Percentiles rank a stretch among this genome's conserved stretches.
Conservation (phyloP, 2,888 invertebrate species). For the Polydrusus cervinus region DNA sequence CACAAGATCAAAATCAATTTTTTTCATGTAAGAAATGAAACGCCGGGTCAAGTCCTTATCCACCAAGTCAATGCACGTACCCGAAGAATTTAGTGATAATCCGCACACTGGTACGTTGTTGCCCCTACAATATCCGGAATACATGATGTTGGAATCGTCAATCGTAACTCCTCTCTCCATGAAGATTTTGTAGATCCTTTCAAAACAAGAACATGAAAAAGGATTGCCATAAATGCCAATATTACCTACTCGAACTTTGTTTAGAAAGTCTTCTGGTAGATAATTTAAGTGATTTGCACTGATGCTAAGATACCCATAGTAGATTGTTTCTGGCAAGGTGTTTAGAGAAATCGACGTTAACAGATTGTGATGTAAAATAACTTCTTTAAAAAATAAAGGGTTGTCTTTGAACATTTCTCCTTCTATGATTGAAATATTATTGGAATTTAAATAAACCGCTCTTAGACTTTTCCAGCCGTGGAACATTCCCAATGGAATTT, state of each 20-base stretch:
- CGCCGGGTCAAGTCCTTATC: not conserved
- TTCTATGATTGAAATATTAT: not conserved
- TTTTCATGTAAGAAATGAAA: not conserved
- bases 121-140: not conserved
- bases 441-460: not conserved
- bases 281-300: slow-evolving; percentile 9
- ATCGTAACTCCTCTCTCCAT: not conserved
- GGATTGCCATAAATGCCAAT: slow-evolving; percentile 3
- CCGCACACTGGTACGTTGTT: not conserved
- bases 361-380: not conserved
- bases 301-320: not conserved
- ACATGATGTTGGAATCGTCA: not conserved
- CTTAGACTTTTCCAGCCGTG: not conserved
- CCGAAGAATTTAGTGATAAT: not conserved
- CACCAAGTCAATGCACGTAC: not conserved
- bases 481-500: not conserved
- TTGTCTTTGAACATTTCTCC: not conserved
- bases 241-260: not conserved
- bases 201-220: not conserved
- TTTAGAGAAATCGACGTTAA: not conserved
- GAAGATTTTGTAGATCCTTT: not conserved
- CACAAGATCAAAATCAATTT: not conserved
- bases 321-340: not conserved
- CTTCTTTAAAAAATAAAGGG: not conserved
- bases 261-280: slow-evolving; percentile 8